Conservation (phyloP, 2,113 vertebrate genomes). For the Solea solea region DNA sequence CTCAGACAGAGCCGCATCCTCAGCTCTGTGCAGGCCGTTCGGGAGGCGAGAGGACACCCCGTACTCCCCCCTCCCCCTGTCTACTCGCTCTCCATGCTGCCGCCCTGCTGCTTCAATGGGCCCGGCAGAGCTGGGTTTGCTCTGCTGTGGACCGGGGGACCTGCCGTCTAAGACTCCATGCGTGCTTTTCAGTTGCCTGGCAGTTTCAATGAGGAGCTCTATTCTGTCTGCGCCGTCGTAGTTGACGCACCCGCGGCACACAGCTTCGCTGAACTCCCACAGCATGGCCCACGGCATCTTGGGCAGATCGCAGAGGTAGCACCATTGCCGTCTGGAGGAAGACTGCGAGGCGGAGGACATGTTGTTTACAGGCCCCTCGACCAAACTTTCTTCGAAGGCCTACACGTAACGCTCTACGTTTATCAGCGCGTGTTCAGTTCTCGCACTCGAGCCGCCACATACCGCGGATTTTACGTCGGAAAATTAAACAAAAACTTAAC, state of each 20-base stretch:
- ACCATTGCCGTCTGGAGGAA: constrained; percentile 92
- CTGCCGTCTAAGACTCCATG: constrained; percentile 89
- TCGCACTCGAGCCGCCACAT: constrained; percentile 37
- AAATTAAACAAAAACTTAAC: neutral
- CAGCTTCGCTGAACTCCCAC: constrained; percentile 93
- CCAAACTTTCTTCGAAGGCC: constrained; percentile 80
- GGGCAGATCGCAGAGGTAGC: constrained; percentile 92
- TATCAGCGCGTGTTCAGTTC: constrained; percentile 37
- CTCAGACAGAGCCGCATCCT: constrained; percentile 81
- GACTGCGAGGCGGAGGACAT: constrained; percentile 87
- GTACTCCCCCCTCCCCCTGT: constrained; percentile 83
- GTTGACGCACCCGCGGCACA: constrained; percentile 92
- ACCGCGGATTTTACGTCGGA: constrained; percentile 18
- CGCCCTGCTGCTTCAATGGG: constrained; percentile 74
- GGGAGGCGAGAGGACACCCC: constrained; percentile 83
- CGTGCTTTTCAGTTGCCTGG: constrained; percentile 88
- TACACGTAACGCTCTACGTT: constrained; percentile 51
- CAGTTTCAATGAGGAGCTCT: constrained; percentile 89
- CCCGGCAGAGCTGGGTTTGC: constrained; percentile 78
- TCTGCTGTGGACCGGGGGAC: constrained; percentile 86
- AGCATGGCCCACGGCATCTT: constrained; percentile 96
- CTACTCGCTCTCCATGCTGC: constrained; percentile 77
- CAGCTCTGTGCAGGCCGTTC: constrained; percentile 84
- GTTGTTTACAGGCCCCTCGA: constrained; percentile 81
- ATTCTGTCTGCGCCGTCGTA: constrained; percentile 91